phyloP scores from a whole-genome alignment of 2,113 vertebrate species.

The Egretta garzetta region DNA sequence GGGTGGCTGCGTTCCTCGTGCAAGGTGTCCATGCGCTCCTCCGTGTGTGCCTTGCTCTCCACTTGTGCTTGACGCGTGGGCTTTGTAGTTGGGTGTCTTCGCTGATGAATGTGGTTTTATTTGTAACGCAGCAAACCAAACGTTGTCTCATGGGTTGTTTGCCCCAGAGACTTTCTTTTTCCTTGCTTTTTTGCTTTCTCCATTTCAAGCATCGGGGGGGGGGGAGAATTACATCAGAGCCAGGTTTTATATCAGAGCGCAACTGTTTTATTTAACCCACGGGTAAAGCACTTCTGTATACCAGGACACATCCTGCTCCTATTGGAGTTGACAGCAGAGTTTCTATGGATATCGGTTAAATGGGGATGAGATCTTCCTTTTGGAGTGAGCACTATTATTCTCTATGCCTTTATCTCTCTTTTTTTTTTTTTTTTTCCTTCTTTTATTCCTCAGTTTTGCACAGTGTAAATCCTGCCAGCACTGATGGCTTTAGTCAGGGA shows the following conservation, averaged over 20 bases:
- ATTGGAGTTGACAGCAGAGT: background rate
- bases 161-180: too few relatives aligned
- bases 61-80: conserved; percentile 23
- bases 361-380: background rate
- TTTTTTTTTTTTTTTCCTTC: background rate
- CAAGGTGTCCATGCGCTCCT: background rate
- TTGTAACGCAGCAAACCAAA: background rate
- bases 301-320: background rate
- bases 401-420: background rate
- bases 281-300: background rate
- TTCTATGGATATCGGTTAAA: background rate
- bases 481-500: background rate
- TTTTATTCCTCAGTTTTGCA: background rate
- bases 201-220: background rate
- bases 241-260: background rate
- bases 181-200: background rate
- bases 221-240: fast-evolving
- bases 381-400: background rate
- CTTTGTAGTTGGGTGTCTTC: background rate
- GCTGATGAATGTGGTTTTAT: background rate
- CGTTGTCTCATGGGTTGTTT: background rate
- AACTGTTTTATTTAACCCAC: background rate
- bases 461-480: background rate
- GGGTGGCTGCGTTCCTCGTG: background rate
- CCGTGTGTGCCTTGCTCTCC: conserved; percentile 49